A percentile compares a stretch with the other conserved stretches of the same genome.
These are phyloP conservation scores for Mastigias papua DNA, from an alignment of 30 jellyfish, hydroid and myxozoan species.

Conservation along the genomic window DNA sequence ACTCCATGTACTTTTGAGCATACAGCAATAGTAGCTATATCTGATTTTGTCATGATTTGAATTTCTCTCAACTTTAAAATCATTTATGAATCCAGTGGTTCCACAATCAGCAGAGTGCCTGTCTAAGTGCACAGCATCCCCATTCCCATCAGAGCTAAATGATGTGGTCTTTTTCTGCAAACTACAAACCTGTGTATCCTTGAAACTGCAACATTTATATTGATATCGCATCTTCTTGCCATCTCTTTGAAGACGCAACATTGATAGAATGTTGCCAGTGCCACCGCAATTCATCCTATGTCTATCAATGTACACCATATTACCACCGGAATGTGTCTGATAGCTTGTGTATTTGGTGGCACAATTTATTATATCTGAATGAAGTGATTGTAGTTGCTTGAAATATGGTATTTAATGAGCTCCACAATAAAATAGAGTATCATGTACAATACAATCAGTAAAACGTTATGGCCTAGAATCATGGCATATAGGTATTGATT, in stretches of 20 bases:
- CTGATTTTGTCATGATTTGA: slow-evolving; percentile 42
- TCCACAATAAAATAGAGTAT: too few relatives aligned
- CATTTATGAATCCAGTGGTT: slow-evolving; percentile 43
- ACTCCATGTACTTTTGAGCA: slow-evolving; percentile 20
- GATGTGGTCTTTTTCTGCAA: neutral
- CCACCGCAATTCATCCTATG: slow-evolving; percentile 60
- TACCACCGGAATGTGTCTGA: slow-evolving; percentile 49
- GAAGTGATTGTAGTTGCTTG: neutral
- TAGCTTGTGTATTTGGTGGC: slow-evolving; percentile 27
- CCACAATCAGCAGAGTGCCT: slow-evolving; percentile 61
- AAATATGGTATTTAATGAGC: too few relatives aligned
- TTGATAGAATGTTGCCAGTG: slow-evolving; percentile 6
- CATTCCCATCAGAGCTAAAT: slow-evolving; percentile 40
- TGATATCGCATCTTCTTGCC: slow-evolving; percentile 45
- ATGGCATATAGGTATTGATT: too few relatives aligned
- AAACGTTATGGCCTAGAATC: too few relatives aligned
- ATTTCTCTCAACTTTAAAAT: slow-evolving; percentile 33
- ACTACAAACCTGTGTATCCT: neutral
- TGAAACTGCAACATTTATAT: slow-evolving; percentile 42
- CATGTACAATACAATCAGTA: too few relatives aligned
- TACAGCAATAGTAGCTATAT: slow-evolving; percentile 58
- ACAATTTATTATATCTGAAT: slow-evolving; percentile 42
- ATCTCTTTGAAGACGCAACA: slow-evolving; percentile 47
- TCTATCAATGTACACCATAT: slow-evolving; percentile 55
- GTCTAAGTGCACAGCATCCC: slow-evolving; percentile 41